Evolutionary conservation across 2,113 vertebrate species (phyloP).

Genomic region (Campylomormyrus numenius): DNA sequence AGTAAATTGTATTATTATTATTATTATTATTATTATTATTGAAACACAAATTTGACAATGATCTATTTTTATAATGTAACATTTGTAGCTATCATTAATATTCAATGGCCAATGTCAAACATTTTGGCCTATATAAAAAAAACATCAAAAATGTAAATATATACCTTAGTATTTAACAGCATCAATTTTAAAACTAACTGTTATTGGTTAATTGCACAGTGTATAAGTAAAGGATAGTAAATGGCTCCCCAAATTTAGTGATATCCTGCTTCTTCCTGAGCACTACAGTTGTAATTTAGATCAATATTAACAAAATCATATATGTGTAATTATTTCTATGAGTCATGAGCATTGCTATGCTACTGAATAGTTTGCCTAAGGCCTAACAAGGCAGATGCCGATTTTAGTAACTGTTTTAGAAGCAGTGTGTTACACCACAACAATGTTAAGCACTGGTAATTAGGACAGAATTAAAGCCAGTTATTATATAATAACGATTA

Average conservation of each 20-base stretch:
- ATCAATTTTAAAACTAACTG: neutral
- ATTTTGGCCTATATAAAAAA: neutral
- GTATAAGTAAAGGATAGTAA: neutral
- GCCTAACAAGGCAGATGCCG: neutral
- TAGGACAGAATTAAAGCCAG: neutral
- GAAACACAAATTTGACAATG: neutral
- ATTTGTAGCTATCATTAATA: neutral
- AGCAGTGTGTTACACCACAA: neutral
- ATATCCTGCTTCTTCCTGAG: neutral
- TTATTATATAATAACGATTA: neutral
- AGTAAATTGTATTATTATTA: neutral
- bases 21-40: neutral
- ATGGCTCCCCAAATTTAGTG: neutral
- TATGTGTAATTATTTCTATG: neutral
- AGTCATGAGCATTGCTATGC: neutral
- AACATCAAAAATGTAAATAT: neutral
- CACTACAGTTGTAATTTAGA: neutral
- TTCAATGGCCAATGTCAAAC: neutral
- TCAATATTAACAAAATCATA: neutral
- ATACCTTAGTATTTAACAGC: neutral
- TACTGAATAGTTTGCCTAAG: neutral
- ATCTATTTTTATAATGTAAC: neutral
- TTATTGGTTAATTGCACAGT: neutral
- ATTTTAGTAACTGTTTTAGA: neutral
- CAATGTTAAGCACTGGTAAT: neutral